These are phyloP conservation scores for Carcharodon carcharias DNA, from an alignment of 2,797 vertebrate species.

Conservation along the genomic window DNA sequence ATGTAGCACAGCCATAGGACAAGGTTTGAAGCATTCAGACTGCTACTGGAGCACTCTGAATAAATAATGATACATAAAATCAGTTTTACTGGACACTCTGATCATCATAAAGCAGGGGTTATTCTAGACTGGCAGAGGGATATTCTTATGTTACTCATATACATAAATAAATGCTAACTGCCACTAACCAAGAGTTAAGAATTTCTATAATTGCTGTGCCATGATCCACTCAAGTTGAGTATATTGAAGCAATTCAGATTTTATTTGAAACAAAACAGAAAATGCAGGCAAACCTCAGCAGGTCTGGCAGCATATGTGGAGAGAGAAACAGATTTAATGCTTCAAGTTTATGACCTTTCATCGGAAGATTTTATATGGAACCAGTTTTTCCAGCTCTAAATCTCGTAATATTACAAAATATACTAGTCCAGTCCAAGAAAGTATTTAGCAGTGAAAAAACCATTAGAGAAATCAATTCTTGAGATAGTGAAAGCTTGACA, in stretches of 20 bases:
- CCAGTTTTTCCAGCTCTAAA: background rate
- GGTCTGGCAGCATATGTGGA: background rate
- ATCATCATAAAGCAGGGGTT: background rate
- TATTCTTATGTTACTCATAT: background rate
- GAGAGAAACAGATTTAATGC: background rate
- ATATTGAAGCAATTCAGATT: background rate
- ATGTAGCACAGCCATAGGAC: background rate
- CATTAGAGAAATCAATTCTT: background rate
- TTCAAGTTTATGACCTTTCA: background rate
- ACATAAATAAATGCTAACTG: background rate
- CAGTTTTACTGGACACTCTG: background rate
- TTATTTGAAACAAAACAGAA: background rate
- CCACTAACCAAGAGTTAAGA: background rate
- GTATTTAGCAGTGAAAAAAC: background rate
- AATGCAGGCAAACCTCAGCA: background rate
- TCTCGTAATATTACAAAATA: background rate
- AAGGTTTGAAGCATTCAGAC: background rate
- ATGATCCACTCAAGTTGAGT: background rate
- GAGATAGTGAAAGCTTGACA: background rate
- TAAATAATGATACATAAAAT: background rate
- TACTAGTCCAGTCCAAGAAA: background rate
- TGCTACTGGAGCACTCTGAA: background rate
- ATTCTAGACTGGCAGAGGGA: background rate
- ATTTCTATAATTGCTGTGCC: background rate
- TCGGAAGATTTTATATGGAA: background rate